A percentile compares a stretch with the other conserved stretches of the same genome.
These are phyloP conservation scores for Cromileptes altivelis DNA, from an alignment of 2,113 vertebrate genomes.

Conservation along the genomic window DNA sequence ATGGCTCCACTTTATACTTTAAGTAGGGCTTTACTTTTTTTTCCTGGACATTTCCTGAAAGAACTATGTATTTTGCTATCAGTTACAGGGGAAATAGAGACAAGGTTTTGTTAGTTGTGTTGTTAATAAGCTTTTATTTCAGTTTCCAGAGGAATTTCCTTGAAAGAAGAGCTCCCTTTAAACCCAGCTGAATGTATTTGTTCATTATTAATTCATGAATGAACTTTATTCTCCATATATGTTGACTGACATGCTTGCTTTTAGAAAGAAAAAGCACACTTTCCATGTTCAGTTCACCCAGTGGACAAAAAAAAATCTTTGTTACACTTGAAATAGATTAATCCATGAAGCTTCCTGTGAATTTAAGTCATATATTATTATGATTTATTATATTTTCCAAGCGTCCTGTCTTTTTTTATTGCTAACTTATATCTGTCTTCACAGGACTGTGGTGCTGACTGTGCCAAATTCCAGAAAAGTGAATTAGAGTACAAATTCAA, in stretches of 20 bases:
- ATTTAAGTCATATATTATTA: background rate
- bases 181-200: background rate
- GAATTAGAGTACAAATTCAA: conserved; percentile 96
- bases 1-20: background rate
- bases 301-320: background rate
- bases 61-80: background rate
- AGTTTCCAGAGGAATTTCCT: too few species aligned
- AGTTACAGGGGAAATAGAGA: too few species aligned
- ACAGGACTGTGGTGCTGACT: conserved; percentile 96
- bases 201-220: too few species aligned
- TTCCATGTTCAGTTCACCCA: background rate
- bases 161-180: background rate
- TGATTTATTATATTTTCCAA: background rate
- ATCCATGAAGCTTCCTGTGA: background rate
- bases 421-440: conserved; percentile 20
- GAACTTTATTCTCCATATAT: background rate
- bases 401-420: background rate
- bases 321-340: background rate
- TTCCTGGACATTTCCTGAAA: too few species aligned
- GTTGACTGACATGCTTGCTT: background rate
- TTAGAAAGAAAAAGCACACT: background rate
- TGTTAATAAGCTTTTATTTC: too few species aligned
- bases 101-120: too few species aligned
- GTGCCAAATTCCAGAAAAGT: conserved; percentile 98
- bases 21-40: background rate